Percentiles rank a stretch among this genome's conserved stretches.
phyloP scores from a whole-genome alignment of 2,113 vertebrate species.

The Tetraodon nigroviridis region DNA sequence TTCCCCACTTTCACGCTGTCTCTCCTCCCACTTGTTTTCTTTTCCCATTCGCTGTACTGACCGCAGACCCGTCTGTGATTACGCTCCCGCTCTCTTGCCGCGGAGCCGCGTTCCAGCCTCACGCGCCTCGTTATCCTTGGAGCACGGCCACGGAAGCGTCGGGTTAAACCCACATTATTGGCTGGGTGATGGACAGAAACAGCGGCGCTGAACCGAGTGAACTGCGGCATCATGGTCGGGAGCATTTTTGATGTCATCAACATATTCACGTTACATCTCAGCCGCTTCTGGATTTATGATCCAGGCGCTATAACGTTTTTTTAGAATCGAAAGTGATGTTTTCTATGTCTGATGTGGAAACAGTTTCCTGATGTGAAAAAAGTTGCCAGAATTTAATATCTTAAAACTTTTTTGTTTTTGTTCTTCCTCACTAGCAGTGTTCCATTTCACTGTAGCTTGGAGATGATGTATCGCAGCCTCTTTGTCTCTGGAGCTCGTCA shows the following conservation, averaged over 20 bases:
- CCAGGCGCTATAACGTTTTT: too few relatives aligned
- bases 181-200: constrained; percentile 47
- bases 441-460: not conserved
- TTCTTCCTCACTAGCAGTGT: not conserved
- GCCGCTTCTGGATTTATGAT: too few relatives aligned
- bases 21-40: constrained; percentile 29
- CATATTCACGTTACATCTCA: not conserved
- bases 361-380: too few relatives aligned
- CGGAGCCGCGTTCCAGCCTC: constrained; percentile 42
- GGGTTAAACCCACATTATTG: constrained; percentile 42
- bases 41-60: constrained; percentile 39
- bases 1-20: constrained; percentile 18
- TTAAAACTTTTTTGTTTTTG: constrained; percentile 1
- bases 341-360: not conserved
- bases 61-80: constrained; percentile 54
- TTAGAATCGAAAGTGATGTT: not conserved
- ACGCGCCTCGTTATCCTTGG: constrained; percentile 69
- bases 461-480: constrained; percentile 16
- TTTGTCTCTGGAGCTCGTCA: constrained; percentile 19
- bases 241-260: constrained; percentile 15
- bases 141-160: constrained; percentile 48
- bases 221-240: constrained; percentile 8
- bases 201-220: constrained; percentile 43
- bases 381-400: not conserved
- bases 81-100: constrained; percentile 34